phyloP scores from a whole-genome alignment of 2,113 vertebrate species.

The Heterotis niloticus region DNA sequence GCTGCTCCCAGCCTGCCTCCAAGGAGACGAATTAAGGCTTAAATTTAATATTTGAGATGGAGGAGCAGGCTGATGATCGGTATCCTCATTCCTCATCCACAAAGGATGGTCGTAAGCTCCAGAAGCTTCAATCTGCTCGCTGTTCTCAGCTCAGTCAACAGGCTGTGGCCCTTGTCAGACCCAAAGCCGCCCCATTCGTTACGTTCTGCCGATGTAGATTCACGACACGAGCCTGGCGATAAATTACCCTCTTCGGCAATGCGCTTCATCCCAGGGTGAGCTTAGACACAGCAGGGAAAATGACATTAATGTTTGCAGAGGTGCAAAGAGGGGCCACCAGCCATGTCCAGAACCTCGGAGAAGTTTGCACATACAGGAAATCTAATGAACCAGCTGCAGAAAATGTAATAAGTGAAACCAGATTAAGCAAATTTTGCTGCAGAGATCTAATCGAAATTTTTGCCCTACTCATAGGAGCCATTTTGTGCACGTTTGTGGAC shows the following conservation, averaged over 20 bases:
- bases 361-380: not conserved
- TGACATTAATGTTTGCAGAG: not conserved
- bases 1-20: not conserved
- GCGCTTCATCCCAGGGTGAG: not conserved
- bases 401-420: not conserved
- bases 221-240: conserved; percentile 32
- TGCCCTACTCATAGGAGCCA: not conserved
- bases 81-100: conserved; percentile 19
- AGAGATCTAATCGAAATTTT: not conserved
- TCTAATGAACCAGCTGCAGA: not conserved
- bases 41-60: conserved; percentile 20
- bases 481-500: not conserved
- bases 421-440: not conserved
- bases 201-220: conserved; percentile 47
- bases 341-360: not conserved
- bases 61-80: conserved; percentile 16
- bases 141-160: conserved; percentile 60
- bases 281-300: not conserved
- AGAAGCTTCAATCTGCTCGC: conserved; percentile 34
- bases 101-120: conserved; percentile 8
- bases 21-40: conserved; percentile 17
- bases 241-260: conserved; percentile 37
- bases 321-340: not conserved
- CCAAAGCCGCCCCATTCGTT: conserved; percentile 49
- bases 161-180: conserved; percentile 46